phyloP scores from a whole-genome alignment of 2,113 vertebrate species.

The Limanda limanda region DNA sequence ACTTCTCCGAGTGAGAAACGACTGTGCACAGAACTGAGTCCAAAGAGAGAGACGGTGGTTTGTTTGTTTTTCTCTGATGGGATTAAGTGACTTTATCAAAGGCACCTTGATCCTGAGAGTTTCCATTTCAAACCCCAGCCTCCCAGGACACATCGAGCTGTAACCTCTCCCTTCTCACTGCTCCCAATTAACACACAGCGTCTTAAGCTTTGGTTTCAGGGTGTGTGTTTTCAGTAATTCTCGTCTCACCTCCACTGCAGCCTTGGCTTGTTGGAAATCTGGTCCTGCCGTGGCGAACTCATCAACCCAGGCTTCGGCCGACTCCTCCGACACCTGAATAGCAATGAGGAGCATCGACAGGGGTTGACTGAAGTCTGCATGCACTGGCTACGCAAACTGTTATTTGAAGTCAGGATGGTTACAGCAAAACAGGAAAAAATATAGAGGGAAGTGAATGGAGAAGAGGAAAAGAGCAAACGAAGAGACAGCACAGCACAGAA shows the following conservation, averaged over 20 bases:
- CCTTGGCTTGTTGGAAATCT: conserved; percentile 96
- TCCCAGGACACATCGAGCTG: conserved; percentile 4
- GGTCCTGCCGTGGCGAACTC: conserved; percentile 88
- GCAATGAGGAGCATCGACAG: conserved; percentile 35
- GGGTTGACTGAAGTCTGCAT: conserved; percentile 13
- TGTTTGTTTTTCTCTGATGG: neutral
- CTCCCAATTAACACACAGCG: neutral
- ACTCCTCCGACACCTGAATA: conserved; percentile 88
- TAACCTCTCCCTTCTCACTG: neutral
- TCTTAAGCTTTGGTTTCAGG: conserved; percentile 4
- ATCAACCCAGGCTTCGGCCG: conserved; percentile 97
- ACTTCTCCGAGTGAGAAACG: neutral
- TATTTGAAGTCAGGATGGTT: conserved; percentile 18
- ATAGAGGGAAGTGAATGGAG: conserved; percentile 55
- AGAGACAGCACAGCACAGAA: conserved; percentile 37
- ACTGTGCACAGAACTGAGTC: neutral
- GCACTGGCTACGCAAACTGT: neutral
- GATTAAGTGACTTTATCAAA: conserved; percentile 3
- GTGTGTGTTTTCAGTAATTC: neutral
- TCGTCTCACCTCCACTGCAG: conserved; percentile 93
- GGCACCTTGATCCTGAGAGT: neutral
- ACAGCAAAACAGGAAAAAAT: conserved; percentile 42
- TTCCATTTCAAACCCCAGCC: conserved; percentile 15
- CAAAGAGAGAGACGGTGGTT: neutral
- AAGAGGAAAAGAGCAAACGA: conserved; percentile 47